A percentile compares a stretch with the other conserved stretches of the same genome.
These are phyloP conservation scores for Cyanistes caeruleus DNA, from an alignment of 2,113 vertebrate genomes.

Conservation along the genomic window DNA sequence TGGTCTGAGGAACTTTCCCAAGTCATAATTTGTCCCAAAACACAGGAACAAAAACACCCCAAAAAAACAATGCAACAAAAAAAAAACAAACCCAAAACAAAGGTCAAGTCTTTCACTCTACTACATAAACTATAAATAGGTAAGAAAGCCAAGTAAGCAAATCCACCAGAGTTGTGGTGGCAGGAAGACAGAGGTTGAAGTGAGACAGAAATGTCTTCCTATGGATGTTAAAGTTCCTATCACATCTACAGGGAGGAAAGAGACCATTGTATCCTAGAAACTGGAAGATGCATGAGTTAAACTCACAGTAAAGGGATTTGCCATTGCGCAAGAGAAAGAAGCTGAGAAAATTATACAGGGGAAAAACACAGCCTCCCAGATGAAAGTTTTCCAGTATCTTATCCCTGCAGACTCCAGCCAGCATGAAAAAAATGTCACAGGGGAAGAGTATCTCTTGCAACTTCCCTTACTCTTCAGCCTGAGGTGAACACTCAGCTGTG, in stretches of 20 bases:
- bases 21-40: not conserved
- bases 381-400: not conserved
- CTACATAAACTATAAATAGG: not conserved
- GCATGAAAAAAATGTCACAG: not conserved
- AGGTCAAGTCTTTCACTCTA: not conserved
- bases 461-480: not conserved
- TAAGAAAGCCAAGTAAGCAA: not conserved
- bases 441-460: not conserved
- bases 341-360: not conserved
- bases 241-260: not conserved
- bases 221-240: not conserved
- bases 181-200: not conserved
- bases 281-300: not conserved
- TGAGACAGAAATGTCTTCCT: not conserved
- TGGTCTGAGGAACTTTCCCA: not conserved
- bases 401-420: not conserved
- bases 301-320: not conserved
- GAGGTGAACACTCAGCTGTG: rapidly evolving
- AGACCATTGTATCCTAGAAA: not conserved
- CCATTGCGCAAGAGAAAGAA: not conserved
- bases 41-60: not conserved
- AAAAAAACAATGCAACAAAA: not conserved
- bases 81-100: not conserved
- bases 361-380: not conserved
- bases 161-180: not conserved